Evolutionary conservation across 2,113 vertebrate species (phyloP).

Genomic region (Marcusenius ussheri): DNA sequence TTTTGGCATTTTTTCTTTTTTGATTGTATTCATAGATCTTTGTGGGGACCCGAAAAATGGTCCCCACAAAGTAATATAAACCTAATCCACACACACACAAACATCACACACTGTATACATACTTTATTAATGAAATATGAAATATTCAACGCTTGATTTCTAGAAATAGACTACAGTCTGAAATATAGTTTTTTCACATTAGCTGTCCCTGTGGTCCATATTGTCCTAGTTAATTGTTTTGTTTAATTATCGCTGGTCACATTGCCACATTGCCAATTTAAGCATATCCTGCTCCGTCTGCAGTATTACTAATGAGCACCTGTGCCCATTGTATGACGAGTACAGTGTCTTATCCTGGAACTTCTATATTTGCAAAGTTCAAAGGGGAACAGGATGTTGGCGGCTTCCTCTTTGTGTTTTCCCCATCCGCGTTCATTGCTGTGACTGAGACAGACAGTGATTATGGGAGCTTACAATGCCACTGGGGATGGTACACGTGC

Average conservation of each 20-base stretch:
- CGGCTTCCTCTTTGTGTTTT: background rate
- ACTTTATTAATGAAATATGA: background rate
- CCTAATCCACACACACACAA: no score
- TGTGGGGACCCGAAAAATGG: no score
- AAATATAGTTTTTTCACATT: background rate
- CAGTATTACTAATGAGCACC: slow-evolving; percentile 1
- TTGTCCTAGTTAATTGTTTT: background rate
- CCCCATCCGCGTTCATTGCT: background rate
- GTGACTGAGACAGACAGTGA: background rate
- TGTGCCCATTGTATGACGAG: background rate
- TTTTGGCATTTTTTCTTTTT: no score
- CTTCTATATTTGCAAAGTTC: slow-evolving; percentile 11
- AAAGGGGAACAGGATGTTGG: background rate
- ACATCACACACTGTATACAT: background rate
- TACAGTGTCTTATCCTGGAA: background rate
- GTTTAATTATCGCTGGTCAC: background rate
- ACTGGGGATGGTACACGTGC: background rate
- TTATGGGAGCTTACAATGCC: background rate
- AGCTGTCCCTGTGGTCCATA: background rate
- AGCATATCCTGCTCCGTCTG: background rate
- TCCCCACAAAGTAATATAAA: no score
- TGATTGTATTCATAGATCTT: no score
- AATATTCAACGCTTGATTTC: background rate
- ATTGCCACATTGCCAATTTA: background rate
- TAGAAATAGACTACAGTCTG: background rate